Evolutionary conservation across 2,113 vertebrate genomes (phyloP).

Genomic region (Aix galericulata): DNA sequence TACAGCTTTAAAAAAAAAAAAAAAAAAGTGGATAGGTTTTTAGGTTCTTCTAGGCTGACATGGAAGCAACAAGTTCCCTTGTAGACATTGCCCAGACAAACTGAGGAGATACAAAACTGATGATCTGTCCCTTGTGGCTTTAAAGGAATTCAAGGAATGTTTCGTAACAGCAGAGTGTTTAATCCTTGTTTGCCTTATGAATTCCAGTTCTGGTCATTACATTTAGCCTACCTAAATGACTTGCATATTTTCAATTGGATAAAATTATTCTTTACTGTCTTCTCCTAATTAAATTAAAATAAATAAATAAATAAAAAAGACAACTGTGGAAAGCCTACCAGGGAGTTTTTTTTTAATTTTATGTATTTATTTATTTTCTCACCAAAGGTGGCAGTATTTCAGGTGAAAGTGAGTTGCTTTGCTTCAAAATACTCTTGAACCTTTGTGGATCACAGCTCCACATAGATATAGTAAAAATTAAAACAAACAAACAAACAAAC

Average conservation of each 20-base stretch:
- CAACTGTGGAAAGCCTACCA: background rate
- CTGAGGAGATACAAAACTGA: background rate
- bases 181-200: slow-evolving; percentile 37
- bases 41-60: background rate
- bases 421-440: slow-evolving; percentile 15
- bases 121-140: background rate
- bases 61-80: background rate
- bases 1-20: background rate
- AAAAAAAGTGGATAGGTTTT: background rate
- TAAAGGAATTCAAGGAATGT: slow-evolving; percentile 23
- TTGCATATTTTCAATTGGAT: slow-evolving; percentile 10
- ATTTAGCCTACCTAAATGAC: slow-evolving; percentile 7
- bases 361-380: background rate
- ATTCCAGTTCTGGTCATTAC: slow-evolving; percentile 35
- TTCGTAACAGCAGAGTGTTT: slow-evolving; percentile 11
- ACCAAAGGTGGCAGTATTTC: background rate
- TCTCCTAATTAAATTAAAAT: background rate
- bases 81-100: background rate
- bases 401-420: background rate
- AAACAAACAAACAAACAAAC: background rate
- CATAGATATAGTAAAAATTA: background rate
- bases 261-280: slow-evolving; percentile 3
- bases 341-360: background rate
- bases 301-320: background rate
- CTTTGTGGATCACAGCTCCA: background rate